These are phyloP conservation scores for Pasiphila rectangulata DNA, from an alignment of 2,888 invertebrate genomes.

Conservation along the genomic window DNA sequence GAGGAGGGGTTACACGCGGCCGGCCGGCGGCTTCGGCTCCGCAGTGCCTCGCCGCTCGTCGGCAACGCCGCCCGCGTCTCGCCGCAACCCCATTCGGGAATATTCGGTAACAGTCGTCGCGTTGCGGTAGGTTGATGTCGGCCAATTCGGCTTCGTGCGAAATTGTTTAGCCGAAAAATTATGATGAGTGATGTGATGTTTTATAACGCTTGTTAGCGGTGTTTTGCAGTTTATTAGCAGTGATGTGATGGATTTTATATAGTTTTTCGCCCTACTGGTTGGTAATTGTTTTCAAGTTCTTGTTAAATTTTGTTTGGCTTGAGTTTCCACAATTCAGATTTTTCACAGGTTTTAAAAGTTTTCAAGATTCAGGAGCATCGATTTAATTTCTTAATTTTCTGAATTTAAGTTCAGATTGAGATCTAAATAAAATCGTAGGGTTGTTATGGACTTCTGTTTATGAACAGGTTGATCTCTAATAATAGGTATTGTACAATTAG, in stretches of 20 bases:
- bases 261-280: slow-evolving; percentile 47
- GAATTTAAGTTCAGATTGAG: too few species aligned
- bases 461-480: too few species aligned
- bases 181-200: slow-evolving; percentile 37
- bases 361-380: slow-evolving; percentile 4
- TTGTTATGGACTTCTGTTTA: too few species aligned
- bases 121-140: slow-evolving; percentile 62
- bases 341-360: slow-evolving; percentile 1
- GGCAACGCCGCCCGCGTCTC: slow-evolving; percentile 58
- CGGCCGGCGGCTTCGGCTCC: slow-evolving; percentile 49
- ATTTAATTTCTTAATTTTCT: too few species aligned
- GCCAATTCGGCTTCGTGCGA: slow-evolving; percentile 40
- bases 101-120: slow-evolving; percentile 55
- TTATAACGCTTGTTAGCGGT: slow-evolving; percentile 32
- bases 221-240: slow-evolving; percentile 35
- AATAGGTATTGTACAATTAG: too few species aligned
- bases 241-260: slow-evolving; percentile 39
- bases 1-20: slow-evolving; percentile 62
- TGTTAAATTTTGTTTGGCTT: slow-evolving; percentile 23
- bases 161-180: slow-evolving; percentile 45
- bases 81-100: slow-evolving; percentile 38
- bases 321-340: slow-evolving; percentile 21
- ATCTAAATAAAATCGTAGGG: too few species aligned
- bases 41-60: slow-evolving; percentile 75
- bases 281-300: slow-evolving; percentile 32